Base-by-base conservation (phyloP, 2,797 vertebrate genomes). In the Lagocephalus sceleratus region DNA sequence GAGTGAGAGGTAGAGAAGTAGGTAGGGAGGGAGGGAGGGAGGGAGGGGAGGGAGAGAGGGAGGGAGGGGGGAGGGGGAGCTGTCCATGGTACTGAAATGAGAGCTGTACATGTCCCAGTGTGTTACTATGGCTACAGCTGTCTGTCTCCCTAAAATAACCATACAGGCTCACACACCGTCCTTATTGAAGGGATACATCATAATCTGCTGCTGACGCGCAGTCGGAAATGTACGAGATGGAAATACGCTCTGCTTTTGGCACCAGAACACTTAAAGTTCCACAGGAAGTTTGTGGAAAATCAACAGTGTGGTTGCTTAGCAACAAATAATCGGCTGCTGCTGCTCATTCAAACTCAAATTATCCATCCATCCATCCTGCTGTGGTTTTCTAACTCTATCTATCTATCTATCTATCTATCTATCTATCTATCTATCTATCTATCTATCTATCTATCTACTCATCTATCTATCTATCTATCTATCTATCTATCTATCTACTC, bases 121-220 rank as follows among this genome's bases (percentile, higher is more conserved):
- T 53, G 85, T 87, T 87, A 77, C 86, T 86, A 89, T 88, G 84
- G 79, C 78, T 84, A 89, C 84, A 79, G 81, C 70, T 79, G 76
- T 79, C 81, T 82, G 74, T 79, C 81, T 80, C 79, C 82, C 82
- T 82, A 85, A 87, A 87, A 87, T 87, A 89, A 84, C 78, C 73
- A 71, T 29, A 68, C 19, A 44, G n/a, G n/a, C n/a, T n/a, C n/a
- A n/a, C n/a, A n/a, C n/a, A n/a, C n/a, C n/a, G n/a, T 14, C 32
- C 32, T 35, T 35, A 35, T 35, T 35, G 12, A 55, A 22, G 45
- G 64, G 43, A 48, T 1, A 22, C 14, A 10, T 10, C 26, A 19
- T 54, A 75, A 74, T 76, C 71, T 71, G 72, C 79, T 66, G 57
- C 41, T 4, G 40, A 29, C 67, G 32, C 54, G 22, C 6, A 16